Base-by-base conservation (phyloP, 2,888 invertebrate genomes). In the Lepetodrilus schrolli region DNA sequence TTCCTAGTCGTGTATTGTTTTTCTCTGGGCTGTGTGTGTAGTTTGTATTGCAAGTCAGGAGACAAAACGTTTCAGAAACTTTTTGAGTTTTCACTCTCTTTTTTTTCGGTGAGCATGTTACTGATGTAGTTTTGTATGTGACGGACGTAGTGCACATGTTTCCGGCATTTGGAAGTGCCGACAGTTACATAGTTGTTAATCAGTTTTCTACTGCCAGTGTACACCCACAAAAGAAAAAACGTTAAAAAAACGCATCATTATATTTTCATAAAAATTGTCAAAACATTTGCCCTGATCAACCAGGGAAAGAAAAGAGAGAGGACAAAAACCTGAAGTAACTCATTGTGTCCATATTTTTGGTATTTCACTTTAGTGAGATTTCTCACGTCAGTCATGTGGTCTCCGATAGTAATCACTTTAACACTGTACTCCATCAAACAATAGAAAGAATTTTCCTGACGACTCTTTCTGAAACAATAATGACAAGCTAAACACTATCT, bases 341-440 rank as follows among this genome's bases (percentile, higher is more conserved):
- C n/a, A n/a, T n/a, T n/a, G n/a, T n/a, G n/a, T n/a, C n/a, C n/a
- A n/a, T n/a, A n/a, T n/a, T n/a, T n/a, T n/a, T n/a, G n/a, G n/a
- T n/a, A n/a, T n/a, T n/a, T n/a, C n/a, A n/a, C n/a, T n/a, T n/a
- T n/a, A n/a, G n/a, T n/a, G n/a, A n/a, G n/a, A n/a, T n/a, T n/a
- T 43, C 13, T 43, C 43, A 43, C 10, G 4, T 17, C 13, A 43
- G 43, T 10, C 17, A 43, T 43, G 4, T 58, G 58, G 58, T 30
- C 26, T 17, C n/a, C n/a, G n/a, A n/a, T n/a, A n/a, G n/a, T n/a
- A n/a, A n/a, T n/a, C n/a, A n/a, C 13, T 30, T 30, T 58, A 58
- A 58, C 58, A 58, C 58, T 58, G 58, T 58, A 58, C 58, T 58
- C 58, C 58, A 58, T 58, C 58, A 58, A n/a, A 17, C 26, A 47